These are phyloP conservation scores for Hipparchia semele DNA, from an alignment of 2,888 invertebrate genomes.

Conservation along the genomic window DNA sequence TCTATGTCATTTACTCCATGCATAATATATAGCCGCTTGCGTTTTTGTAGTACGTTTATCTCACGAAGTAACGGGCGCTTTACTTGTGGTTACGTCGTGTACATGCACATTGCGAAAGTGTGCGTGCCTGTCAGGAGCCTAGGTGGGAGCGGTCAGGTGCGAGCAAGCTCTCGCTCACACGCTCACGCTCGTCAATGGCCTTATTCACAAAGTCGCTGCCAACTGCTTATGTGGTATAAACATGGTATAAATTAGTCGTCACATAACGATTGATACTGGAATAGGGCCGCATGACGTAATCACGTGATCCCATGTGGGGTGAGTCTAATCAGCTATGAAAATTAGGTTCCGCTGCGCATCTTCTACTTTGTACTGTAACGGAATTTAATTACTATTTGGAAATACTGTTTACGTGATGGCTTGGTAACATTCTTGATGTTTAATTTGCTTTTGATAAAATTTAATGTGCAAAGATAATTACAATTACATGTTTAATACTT, in stretches of 20 bases:
- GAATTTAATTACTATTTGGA: slow-evolving; percentile 82
- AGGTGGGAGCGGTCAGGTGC: too few relatives aligned
- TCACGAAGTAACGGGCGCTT: too few relatives aligned
- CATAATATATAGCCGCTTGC: too few relatives aligned
- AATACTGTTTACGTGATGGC: slow-evolving; percentile 64
- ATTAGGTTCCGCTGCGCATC: slow-evolving; percentile 79
- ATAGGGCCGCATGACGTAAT: slow-evolving; percentile 61
- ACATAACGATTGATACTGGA: slow-evolving; percentile 44
- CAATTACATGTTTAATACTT: background rate
- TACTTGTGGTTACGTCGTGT: too few relatives aligned
- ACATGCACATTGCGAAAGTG: too few relatives aligned
- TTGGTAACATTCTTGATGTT: slow-evolving; percentile 68
- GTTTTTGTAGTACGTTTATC: too few relatives aligned
- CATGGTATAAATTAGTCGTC: slow-evolving; percentile 8
- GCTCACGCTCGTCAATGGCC: too few relatives aligned
- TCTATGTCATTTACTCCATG: too few relatives aligned
- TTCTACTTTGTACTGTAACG: slow-evolving; percentile 76
- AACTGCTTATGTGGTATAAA: background rate
- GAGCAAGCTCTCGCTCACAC: too few relatives aligned
- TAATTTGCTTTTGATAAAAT: slow-evolving; percentile 50
- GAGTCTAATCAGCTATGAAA: slow-evolving; percentile 82
- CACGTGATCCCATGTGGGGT: slow-evolving; percentile 74
- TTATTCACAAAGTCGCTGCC: background rate
- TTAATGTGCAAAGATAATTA: background rate
- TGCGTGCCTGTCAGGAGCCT: too few relatives aligned